phyloP scores from a whole-genome alignment of 2,797 vertebrate genomes.

The Falco rusticolus region DNA sequence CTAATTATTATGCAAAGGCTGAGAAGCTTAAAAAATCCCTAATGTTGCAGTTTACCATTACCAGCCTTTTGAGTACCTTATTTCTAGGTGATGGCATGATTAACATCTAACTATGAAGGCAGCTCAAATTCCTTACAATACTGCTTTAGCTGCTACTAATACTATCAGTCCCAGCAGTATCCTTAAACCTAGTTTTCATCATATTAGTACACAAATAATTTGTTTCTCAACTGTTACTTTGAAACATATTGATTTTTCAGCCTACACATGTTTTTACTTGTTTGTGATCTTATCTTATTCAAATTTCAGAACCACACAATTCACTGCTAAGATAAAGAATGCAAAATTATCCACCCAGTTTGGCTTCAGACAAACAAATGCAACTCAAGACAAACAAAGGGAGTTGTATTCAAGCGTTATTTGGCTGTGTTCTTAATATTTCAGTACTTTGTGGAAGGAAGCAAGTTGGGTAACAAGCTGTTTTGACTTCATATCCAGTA shows the following conservation, averaged over 20 bases:
- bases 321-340: slow-evolving; percentile 36
- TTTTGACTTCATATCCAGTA: slow-evolving; percentile 36
- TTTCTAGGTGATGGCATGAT: not conserved
- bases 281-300: slow-evolving; percentile 59
- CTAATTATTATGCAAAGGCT: not conserved
- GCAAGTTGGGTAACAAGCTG: slow-evolving; percentile 31
- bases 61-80: not conserved
- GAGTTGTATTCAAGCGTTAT: not conserved
- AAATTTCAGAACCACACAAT: slow-evolving; percentile 52
- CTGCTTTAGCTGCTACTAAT: not conserved
- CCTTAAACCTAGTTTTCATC: not conserved
- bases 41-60: not conserved
- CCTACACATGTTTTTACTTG: slow-evolving; percentile 48
- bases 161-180: not conserved
- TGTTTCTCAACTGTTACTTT: slow-evolving; percentile 40
- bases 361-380: slow-evolving; percentile 52
- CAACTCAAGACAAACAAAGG: slow-evolving; percentile 14
- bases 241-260: slow-evolving; percentile 64
- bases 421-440: slow-evolving; percentile 45
- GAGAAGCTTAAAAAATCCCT: not conserved
- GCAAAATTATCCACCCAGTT: slow-evolving; percentile 51
- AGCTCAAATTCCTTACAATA: not conserved
- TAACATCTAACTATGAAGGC: not conserved
- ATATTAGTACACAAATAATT: not conserved
- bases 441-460: slow-evolving; percentile 43